A percentile compares a stretch with the other conserved stretches of the same genome.
These are phyloP conservation scores for Calliopsis andreniformis DNA, from an alignment of 1,140 invertebrate species.

Conservation along the genomic window DNA sequence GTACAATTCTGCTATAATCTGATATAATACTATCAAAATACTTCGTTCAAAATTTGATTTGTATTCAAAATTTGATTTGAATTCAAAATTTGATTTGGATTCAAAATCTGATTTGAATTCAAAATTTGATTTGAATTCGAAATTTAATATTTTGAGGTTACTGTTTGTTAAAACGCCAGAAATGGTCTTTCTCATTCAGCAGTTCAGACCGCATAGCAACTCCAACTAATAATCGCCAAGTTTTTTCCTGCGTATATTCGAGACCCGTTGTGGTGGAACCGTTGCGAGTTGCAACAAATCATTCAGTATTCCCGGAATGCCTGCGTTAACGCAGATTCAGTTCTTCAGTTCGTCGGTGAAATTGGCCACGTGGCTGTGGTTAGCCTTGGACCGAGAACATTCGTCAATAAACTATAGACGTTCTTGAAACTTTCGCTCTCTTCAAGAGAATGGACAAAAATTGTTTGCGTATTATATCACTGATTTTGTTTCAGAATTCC, in stretches of 20 bases:
- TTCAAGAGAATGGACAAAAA: no score
- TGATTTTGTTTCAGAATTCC: no score
- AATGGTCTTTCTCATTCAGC: not conserved
- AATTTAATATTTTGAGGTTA: no score
- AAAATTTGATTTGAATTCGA: no score
- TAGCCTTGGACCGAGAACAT: not conserved
- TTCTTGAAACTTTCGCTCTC: not conserved
- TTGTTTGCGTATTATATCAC: no score
- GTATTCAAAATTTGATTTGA: no score
- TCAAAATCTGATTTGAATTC: no score
- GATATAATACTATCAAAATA: no score
- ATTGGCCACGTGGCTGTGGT: conserved; percentile 13
- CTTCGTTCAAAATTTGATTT: no score
- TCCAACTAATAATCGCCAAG: conserved; percentile 11
- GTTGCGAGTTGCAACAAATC: conserved; percentile 41
- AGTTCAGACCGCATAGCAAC: not conserved
- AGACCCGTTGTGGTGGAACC: not conserved
- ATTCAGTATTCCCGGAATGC: conserved; percentile 30
- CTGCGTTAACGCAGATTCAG: conserved; percentile 2
- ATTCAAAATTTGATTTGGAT: no score
- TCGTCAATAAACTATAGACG: not conserved
- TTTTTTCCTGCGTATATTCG: conserved; percentile 1
- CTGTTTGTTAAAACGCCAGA: no score
- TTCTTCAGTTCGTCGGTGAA: conserved; percentile 2
- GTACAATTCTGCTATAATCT: no score